phyloP scores from a whole-genome alignment of 2,888 invertebrate species.

The Polydesmus complanatus region DNA sequence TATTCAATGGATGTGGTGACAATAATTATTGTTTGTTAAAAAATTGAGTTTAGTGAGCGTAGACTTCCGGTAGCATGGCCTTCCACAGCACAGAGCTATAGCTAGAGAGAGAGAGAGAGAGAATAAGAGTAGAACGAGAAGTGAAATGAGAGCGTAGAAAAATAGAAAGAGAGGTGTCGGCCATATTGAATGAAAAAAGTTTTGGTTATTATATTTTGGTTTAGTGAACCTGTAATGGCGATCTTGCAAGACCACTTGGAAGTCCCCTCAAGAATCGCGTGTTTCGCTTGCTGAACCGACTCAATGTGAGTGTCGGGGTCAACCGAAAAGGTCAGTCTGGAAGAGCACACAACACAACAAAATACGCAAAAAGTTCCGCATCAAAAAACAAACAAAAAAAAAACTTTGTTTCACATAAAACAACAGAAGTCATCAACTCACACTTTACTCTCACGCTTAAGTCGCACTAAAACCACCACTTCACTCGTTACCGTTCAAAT shows the following conservation, averaged over 20 bases:
- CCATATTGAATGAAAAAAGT: background rate
- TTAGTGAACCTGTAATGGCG: constrained; percentile 99
- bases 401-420: constrained; percentile 5
- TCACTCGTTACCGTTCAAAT: background rate
- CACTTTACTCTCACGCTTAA: background rate
- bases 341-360: constrained; percentile 26
- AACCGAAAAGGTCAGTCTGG: constrained; percentile 93
- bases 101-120: too few relatives aligned
- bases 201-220: constrained; percentile 30
- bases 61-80: too few relatives aligned
- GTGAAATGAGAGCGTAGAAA: too few relatives aligned
- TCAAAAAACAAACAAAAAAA: constrained; percentile 8
- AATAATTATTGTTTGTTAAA: too few relatives aligned
- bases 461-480: background rate
- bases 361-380: constrained; percentile 14
- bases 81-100: too few relatives aligned
- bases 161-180: too few relatives aligned
- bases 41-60: too few relatives aligned
- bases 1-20: too few relatives aligned
- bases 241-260: constrained; percentile 99
- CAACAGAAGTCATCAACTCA: background rate
- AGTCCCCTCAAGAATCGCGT: constrained; percentile 95
- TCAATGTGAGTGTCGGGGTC: constrained; percentile 95
- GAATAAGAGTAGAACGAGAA: too few relatives aligned
- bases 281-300: constrained; percentile 93